Base-by-base conservation (phyloP, 2,888 invertebrate genomes). In the Xestia c-nigrum region DNA sequence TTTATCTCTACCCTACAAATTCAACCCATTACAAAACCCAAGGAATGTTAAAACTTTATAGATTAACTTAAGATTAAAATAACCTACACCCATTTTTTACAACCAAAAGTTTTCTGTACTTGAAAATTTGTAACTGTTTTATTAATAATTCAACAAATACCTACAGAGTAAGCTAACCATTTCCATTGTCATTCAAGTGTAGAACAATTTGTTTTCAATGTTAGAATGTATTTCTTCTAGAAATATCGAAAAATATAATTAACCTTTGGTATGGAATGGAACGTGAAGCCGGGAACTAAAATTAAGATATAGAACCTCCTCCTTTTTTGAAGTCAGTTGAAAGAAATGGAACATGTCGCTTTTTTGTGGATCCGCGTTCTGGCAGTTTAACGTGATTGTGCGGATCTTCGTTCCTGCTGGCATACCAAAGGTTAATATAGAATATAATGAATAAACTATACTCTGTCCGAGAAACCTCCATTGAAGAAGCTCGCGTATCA, bases 31-130 rank as follows among this genome's bases (percentile, higher is more conserved):
- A 14, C 40, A 38, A 64, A 64, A 65, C 50, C 78, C 59, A 1
- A 50, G 83, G 78, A 83, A 78, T 79, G 83, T 78, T 52, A 59
- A 16, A 76, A 24, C 47, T 73, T 74, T 61, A 61, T 57, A 80
- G 31, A 84, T 67, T 40, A 72, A 16, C 67, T 67, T 75, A 72
- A 43, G 38, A 80, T 43, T 50, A 72, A 38, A 72, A 68, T 78
- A 72, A 77, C 64, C 59, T 84, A 81, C 59, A 64, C 75, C 77
- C 77, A 73, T 70, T 65, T 47, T 73, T 65, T 63, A 70, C 43
- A 76, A 74, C 31, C 47, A 50, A 31, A 31, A 50, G n/a, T 38
- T 7, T 14, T n/a, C 31, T 31, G 55, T 64, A 80, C 81, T 57
- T 31, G 31, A 43, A 61, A 59, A 16, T 59, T 59, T 21, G 19